phyloP scores from a whole-genome alignment of 2,888 invertebrate genomes.

The Siphlonurus alternatus region DNA sequence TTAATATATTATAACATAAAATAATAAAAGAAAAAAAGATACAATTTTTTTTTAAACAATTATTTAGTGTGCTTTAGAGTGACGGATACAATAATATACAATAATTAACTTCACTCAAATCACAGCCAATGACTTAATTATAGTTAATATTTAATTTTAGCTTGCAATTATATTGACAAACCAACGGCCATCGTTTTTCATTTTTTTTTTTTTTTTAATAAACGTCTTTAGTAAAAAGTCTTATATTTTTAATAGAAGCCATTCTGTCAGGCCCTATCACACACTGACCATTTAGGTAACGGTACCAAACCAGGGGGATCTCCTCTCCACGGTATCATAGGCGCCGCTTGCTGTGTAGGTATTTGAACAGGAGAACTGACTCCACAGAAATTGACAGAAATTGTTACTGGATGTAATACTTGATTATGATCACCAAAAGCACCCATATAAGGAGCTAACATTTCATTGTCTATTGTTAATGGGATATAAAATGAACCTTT shows the following conservation, averaged over 20 bases:
- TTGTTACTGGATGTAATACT: slow-evolving; percentile 71
- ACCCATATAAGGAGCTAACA: slow-evolving; percentile 46
- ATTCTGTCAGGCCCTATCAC: slow-evolving; percentile 4
- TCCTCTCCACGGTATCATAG: neutral
- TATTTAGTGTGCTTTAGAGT: neutral
- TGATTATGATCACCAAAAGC: slow-evolving; percentile 32
- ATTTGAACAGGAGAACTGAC: neutral
- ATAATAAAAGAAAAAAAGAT: too few relatives aligned
- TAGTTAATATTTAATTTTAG: neutral
- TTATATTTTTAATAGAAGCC: too few relatives aligned
- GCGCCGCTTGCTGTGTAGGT: neutral
- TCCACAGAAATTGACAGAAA: slow-evolving; percentile 58
- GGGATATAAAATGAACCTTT: slow-evolving; percentile 80
- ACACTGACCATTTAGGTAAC: slow-evolving; percentile 3
- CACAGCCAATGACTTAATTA: neutral
- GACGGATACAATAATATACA: too few relatives aligned
- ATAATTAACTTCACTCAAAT: neutral
- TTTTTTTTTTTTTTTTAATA: neutral
- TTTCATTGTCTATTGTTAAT: slow-evolving; percentile 56
- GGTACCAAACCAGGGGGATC: slow-evolving; percentile 3
- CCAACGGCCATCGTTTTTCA: neutral
- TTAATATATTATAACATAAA: too few relatives aligned
- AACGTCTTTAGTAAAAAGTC: neutral
- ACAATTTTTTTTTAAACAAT: too few relatives aligned
- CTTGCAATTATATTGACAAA: neutral